phyloP scores from a whole-genome alignment of 2,888 invertebrate genomes.

The Pomacea canaliculata region DNA sequence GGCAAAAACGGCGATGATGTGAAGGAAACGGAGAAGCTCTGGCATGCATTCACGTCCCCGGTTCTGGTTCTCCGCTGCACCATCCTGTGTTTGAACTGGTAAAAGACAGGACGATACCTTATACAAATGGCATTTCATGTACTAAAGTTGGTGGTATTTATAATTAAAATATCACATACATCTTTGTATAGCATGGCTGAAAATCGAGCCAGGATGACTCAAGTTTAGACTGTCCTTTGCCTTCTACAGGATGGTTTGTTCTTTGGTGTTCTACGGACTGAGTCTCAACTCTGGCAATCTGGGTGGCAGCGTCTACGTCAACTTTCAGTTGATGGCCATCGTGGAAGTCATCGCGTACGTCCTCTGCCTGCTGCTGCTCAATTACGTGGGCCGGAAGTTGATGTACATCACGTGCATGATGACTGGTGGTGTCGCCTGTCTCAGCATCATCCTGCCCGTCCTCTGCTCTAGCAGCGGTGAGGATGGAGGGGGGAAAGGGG shows the following conservation, averaged over 20 bases:
- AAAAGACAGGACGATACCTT: background rate
- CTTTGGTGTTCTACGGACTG: slow-evolving; percentile 60
- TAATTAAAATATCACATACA: too few species aligned
- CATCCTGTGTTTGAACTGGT: slow-evolving; percentile 34
- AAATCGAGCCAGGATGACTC: too few species aligned
- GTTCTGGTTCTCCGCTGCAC: slow-evolving; percentile 19
- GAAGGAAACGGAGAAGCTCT: slow-evolving; percentile 22
- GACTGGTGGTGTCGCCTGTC: slow-evolving; percentile 46
- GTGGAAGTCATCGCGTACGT: slow-evolving; percentile 53
- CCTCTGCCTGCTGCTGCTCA: slow-evolving; percentile 48
- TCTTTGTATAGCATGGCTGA: too few species aligned
- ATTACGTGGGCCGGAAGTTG: slow-evolving; percentile 48
- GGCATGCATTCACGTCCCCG: slow-evolving; percentile 26
- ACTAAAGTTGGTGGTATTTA: too few species aligned
- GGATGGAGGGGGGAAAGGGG: too few species aligned
- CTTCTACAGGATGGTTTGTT: slow-evolving; percentile 48
- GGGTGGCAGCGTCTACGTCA: slow-evolving; percentile 55
- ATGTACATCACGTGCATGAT: slow-evolving; percentile 45
- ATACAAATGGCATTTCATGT: too few species aligned
- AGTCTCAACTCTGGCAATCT: slow-evolving; percentile 52
- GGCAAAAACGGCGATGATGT: slow-evolving; percentile 26
- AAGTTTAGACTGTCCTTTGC: background rate
- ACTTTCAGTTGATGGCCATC: slow-evolving; percentile 52
- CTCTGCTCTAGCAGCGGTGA: slow-evolving; percentile 29
- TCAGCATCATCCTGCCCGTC: slow-evolving; percentile 41